Evolutionary conservation across 2,113 vertebrate genomes (phyloP).

Genomic region (Numenius arquata): DNA sequence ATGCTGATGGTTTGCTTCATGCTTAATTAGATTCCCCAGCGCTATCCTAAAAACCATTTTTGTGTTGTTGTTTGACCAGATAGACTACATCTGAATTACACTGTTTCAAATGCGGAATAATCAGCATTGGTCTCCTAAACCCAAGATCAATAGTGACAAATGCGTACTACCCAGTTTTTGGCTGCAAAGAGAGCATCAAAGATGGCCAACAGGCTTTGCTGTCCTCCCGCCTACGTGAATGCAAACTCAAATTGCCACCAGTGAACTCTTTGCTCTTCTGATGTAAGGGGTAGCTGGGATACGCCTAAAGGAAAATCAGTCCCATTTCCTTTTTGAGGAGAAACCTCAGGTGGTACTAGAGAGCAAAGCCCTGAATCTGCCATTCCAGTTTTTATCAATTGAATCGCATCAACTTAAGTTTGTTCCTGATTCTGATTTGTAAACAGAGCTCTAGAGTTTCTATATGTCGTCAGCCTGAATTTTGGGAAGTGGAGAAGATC

Average conservation of each 20-base stretch:
- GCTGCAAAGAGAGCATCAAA: neutral
- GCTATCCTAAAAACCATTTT: neutral
- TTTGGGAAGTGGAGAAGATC: constrained; percentile 1
- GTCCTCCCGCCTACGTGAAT: rapidly evolving
- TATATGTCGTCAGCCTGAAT: neutral
- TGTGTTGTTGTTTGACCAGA: neutral
- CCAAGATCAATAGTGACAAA: neutral
- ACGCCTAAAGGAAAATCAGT: neutral
- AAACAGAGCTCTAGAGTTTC: constrained; percentile 7
- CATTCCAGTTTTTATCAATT: neutral
- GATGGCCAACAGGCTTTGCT: neutral
- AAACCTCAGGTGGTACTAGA: neutral
- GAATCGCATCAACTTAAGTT: neutral
- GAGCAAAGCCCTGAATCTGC: neutral
- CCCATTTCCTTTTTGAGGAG: neutral
- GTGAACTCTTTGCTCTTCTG: rapidly evolving
- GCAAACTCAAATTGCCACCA: neutral
- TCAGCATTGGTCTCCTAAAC: neutral
- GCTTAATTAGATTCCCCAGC: neutral
- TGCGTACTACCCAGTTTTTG: neutral
- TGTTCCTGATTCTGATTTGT: neutral
- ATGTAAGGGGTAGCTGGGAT: neutral
- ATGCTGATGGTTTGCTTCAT: neutral
- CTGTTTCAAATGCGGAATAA: neutral
- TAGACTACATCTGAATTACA: neutral